Percentiles rank a stretch among this genome's conserved stretches.
Conservation (phyloP, 2,888 invertebrate genomes). For the Romanomermis culicivorax region DNA sequence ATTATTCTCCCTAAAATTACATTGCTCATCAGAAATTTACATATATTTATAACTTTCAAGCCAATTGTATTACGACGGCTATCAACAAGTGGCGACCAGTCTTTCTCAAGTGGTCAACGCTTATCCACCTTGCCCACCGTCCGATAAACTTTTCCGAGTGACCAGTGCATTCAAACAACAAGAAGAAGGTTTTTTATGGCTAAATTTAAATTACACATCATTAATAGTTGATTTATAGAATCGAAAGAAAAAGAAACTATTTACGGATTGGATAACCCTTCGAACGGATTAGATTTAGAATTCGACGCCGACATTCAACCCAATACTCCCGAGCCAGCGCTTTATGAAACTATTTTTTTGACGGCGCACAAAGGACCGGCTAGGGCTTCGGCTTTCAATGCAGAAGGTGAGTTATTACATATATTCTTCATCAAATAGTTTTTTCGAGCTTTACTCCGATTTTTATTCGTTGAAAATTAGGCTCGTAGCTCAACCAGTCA, state of each 20-base stretch:
- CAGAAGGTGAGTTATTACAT: slow-evolving; percentile 45
- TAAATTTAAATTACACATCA: neutral
- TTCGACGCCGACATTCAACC: slow-evolving; percentile 59
- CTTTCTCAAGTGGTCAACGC: slow-evolving; percentile 63
- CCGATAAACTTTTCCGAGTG: slow-evolving; percentile 67
- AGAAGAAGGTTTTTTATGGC: slow-evolving; percentile 13
- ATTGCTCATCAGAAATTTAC: neutral
- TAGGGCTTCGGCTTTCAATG: slow-evolving; percentile 79
- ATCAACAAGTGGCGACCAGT: slow-evolving; percentile 68
- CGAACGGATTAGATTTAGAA: slow-evolving; percentile 62
- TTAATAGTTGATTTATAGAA: neutral
- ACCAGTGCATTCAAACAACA: slow-evolving; percentile 46
- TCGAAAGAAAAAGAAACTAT: slow-evolving; percentile 32
- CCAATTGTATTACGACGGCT: slow-evolving; percentile 90
- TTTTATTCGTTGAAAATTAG: too few species aligned
- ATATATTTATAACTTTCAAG: slow-evolving; percentile 38
- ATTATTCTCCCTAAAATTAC: slow-evolving; percentile 12
- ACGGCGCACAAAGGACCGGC: slow-evolving; percentile 88
- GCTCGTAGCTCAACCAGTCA: too few species aligned
- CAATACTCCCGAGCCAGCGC: slow-evolving; percentile 72
- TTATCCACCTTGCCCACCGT: slow-evolving; percentile 81
- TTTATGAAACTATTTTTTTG: slow-evolving; percentile 95
- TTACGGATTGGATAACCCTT: slow-evolving; percentile 22
- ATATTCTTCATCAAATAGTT: too few species aligned
- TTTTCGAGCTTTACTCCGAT: too few species aligned